Conservation (phyloP, 1,140 invertebrate species). For the Gonioctena quinquepunctata region DNA sequence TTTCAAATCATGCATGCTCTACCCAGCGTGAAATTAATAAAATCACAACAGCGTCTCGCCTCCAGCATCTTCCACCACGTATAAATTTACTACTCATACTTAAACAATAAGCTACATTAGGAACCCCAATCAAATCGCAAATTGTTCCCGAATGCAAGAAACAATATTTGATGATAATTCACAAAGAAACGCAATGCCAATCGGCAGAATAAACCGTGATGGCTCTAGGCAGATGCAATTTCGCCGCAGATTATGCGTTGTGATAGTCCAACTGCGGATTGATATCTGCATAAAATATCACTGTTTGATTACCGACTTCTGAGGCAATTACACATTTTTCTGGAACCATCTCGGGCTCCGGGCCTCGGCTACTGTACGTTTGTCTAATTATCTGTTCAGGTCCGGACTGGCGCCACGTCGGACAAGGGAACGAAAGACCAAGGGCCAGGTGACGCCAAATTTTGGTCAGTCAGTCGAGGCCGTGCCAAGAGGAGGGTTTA, state of each 20-base stretch:
- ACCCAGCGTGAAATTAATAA: too few species aligned
- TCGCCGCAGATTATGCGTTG: conserved; percentile 37
- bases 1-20: too few species aligned
- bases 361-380: conserved; percentile 30
- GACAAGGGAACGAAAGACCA: too few species aligned
- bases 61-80: too few species aligned
- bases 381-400: conserved; percentile 40
- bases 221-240: conserved; percentile 40
- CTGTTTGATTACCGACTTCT: conserved; percentile 39
- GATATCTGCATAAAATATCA: conserved; percentile 44
- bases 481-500: too few species aligned
- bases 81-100: background rate
- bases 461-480: too few species aligned
- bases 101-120: background rate
- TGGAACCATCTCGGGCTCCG: conserved; percentile 21
- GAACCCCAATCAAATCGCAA: background rate
- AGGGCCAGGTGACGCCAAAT: too few species aligned
- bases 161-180: conserved; percentile 17
- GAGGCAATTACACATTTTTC: conserved; percentile 41
- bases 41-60: too few species aligned
- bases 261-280: conserved; percentile 36
- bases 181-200: conserved; percentile 24
- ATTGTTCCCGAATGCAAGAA: background rate
- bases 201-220: conserved; percentile 34
- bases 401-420: too few species aligned